These are phyloP conservation scores for Cyclophora punctaria DNA, from an alignment of 2,888 invertebrate species.

Conservation along the genomic window DNA sequence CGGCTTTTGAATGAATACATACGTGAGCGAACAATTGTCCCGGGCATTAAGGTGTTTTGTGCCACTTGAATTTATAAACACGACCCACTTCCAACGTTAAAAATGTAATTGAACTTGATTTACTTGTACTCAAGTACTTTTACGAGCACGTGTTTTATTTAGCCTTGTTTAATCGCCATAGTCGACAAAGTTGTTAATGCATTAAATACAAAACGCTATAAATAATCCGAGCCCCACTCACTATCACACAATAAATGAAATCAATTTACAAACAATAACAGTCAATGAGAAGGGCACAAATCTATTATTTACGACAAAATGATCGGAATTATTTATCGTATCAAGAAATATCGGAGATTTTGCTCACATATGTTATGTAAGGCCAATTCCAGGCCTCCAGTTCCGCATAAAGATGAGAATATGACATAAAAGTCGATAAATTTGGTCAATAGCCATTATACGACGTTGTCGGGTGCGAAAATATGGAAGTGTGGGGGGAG, in stretches of 20 bases:
- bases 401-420: slow-evolving; percentile 66
- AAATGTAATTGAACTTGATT: slow-evolving; percentile 5
- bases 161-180: neutral
- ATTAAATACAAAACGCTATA: neutral
- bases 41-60: slow-evolving; percentile 46
- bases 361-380: slow-evolving; percentile 42
- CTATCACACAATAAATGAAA: neutral
- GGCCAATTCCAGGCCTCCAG: slow-evolving; percentile 45
- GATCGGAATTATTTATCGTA: slow-evolving; percentile 44
- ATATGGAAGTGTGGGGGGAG: slow-evolving; percentile 64
- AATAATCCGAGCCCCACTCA: neutral
- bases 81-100: slow-evolving; percentile 23
- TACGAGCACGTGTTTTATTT: neutral
- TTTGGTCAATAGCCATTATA: slow-evolving; percentile 72
- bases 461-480: slow-evolving; percentile 67
- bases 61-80: slow-evolving; percentile 24
- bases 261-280: slow-evolving; percentile 12
- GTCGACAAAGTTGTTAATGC: neutral
- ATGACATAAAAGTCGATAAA: slow-evolving; percentile 70
- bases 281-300: slow-evolving; percentile 30
- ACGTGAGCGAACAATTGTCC: slow-evolving; percentile 53
- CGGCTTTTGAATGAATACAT: slow-evolving; percentile 48
- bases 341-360: slow-evolving; percentile 31
- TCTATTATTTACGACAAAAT: slow-evolving; percentile 33
- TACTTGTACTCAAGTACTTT: neutral